phyloP scores from a whole-genome alignment of 92 coral and sea anemone genomes.

The Blastomussa wellsi region DNA sequence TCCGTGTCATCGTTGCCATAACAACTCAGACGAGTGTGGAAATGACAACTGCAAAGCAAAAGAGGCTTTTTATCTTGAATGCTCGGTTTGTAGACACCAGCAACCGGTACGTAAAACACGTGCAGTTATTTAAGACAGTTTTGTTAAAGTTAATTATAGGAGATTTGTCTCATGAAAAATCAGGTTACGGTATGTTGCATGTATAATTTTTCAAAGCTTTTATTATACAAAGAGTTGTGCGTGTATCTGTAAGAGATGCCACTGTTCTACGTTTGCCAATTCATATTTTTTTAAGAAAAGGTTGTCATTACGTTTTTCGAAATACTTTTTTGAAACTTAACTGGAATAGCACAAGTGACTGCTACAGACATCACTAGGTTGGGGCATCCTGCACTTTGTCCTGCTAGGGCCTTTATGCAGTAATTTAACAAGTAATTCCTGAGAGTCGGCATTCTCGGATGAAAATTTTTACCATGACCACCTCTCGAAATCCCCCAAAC shows the following conservation, averaged over 20 bases:
- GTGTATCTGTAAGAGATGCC: too few relatives aligned
- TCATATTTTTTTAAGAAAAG: too few relatives aligned
- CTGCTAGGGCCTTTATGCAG: too few relatives aligned
- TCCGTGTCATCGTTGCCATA: slow-evolving; percentile 87
- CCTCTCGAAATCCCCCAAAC: background rate
- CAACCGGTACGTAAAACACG: slow-evolving; percentile 52
- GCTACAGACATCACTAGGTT: background rate
- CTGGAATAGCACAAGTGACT: too few relatives aligned
- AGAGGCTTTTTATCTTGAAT: slow-evolving; percentile 55
- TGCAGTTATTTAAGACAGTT: background rate
- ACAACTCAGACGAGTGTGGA: slow-evolving; percentile 62
- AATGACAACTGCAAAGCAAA: slow-evolving; percentile 54
- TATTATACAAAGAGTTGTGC: too few relatives aligned
- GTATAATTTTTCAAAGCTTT: background rate
- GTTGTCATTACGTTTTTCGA: too few relatives aligned
- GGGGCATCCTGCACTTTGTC: too few relatives aligned
- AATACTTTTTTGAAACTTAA: too few relatives aligned
- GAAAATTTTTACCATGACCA: too few relatives aligned
- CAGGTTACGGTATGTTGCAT: background rate
- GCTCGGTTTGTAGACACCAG: slow-evolving; percentile 55
- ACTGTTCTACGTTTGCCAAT: too few relatives aligned
- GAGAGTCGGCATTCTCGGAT: too few relatives aligned
- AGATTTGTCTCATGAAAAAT: background rate
- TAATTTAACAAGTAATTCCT: too few relatives aligned
- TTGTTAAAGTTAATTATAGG: background rate